Conservation (phyloP, 2,113 vertebrate species). For the Oryzias javanicus region DNA sequence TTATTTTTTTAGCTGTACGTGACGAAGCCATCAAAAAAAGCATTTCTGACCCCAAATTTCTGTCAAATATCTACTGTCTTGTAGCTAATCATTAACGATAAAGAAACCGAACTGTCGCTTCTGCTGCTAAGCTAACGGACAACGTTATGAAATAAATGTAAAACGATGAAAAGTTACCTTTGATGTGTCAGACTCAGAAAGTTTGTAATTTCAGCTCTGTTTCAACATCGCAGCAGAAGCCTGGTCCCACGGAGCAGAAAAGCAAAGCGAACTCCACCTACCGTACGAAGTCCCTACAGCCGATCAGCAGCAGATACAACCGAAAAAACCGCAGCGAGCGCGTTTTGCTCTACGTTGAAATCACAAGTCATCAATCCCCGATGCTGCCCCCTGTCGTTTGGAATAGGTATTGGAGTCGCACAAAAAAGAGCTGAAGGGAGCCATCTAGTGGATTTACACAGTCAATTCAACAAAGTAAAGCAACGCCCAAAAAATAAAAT, state of each 20-base stretch:
- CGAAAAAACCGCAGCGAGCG: slow-evolving; percentile 55
- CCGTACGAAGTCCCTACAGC: slow-evolving; percentile 12
- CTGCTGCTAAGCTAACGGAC: slow-evolving; percentile 15
- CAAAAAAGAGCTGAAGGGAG: neutral
- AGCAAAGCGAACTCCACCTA: slow-evolving; percentile 22
- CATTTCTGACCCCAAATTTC: no score
- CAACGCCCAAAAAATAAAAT: no score
- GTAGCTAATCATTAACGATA: slow-evolving; percentile 26
- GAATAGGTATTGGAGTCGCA: neutral
- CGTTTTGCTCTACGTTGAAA: slow-evolving; percentile 31
- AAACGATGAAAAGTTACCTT: slow-evolving; percentile 45
- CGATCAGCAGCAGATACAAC: slow-evolving; percentile 27
- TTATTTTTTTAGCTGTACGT: neutral
- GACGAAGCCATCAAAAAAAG: no score
- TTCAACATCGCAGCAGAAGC: slow-evolving; percentile 51
- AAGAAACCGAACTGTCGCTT: slow-evolving; percentile 5
- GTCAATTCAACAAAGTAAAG: no score
- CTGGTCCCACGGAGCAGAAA: slow-evolving; percentile 30
- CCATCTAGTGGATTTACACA: neutral
- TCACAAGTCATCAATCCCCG: accelerated
- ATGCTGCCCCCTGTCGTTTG: slow-evolving; percentile 14
- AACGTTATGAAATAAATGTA: neutral
- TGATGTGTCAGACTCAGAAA: slow-evolving; percentile 43
- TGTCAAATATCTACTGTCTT: neutral
- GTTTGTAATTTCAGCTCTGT: slow-evolving; percentile 43